Evolutionary conservation across 2,113 vertebrate genomes (phyloP).

Genomic region (Trinectes maculatus): DNA sequence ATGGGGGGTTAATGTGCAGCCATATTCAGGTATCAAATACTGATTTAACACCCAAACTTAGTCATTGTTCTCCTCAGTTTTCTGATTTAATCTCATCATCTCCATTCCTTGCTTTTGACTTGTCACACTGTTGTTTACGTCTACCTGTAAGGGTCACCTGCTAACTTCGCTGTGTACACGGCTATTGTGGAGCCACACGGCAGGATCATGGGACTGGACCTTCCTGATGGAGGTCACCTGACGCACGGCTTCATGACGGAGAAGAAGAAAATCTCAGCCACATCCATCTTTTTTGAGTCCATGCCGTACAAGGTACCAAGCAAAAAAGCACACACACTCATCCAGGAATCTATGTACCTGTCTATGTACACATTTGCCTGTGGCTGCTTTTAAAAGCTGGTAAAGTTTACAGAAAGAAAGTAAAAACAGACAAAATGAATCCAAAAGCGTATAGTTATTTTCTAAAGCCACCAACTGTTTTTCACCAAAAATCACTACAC

Average conservation of each 20-base stretch:
- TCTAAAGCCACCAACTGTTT: too few species aligned
- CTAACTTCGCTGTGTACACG: conserved; percentile 95
- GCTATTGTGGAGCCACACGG: conserved; percentile 95
- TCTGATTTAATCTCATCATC: not conserved
- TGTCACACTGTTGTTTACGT: not conserved
- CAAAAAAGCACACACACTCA: not conserved
- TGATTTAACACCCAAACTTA: not conserved
- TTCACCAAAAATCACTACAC: too few species aligned
- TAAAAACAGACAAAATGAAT: too few species aligned
- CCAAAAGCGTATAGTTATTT: too few species aligned
- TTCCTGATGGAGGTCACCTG: conserved; percentile 95
- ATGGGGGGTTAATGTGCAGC: conserved; percentile 97
- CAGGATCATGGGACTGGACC: conserved; percentile 97
- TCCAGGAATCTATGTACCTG: not conserved
- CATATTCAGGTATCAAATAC: conserved; percentile 89
- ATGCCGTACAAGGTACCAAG: conserved; percentile 95
- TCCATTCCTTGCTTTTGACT: not conserved
- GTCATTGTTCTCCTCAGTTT: not conserved
- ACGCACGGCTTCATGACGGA: conserved; percentile 98
- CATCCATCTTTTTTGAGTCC: conserved; percentile 97
- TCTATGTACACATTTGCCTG: too few species aligned
- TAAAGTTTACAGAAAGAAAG: too few species aligned
- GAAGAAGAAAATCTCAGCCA: conserved; percentile 97
- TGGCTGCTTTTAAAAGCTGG: too few species aligned
- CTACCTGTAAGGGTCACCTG: conserved; percentile 87